A percentile compares a stretch with the other conserved stretches of the same genome.
phyloP scores from a whole-genome alignment of 2,797 vertebrate genomes.

The Pseudomugil gertrudae region DNA sequence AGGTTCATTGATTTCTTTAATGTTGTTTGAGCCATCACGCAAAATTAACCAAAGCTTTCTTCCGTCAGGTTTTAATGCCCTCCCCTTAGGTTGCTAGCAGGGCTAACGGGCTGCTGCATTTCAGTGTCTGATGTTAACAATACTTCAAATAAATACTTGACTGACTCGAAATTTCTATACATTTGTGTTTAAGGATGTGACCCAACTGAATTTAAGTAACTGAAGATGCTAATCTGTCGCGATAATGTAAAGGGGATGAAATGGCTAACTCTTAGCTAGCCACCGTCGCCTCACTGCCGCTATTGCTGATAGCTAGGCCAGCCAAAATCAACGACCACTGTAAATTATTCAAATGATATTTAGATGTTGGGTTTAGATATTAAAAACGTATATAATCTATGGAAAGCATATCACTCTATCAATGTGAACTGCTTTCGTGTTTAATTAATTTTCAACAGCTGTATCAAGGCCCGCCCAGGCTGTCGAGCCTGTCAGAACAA shows the following conservation, averaged over 20 bases:
- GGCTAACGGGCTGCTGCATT: conserved; percentile 38
- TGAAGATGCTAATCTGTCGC: conserved; percentile 9
- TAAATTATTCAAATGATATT: conserved; percentile 28
- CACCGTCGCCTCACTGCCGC: conserved; percentile 32
- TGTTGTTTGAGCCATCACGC: conserved; percentile 16
- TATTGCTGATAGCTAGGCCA: conserved; percentile 66
- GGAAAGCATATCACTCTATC: fast-evolving
- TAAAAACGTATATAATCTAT: neutral
- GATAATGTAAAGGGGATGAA: conserved; percentile 22
- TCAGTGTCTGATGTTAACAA: neutral
- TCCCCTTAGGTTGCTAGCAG: conserved; percentile 57
- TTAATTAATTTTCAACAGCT: conserved; percentile 43
- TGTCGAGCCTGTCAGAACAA: conserved; percentile 74
- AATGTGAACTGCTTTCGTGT: neutral
- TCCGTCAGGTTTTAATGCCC: conserved; percentile 64
- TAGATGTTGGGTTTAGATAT: conserved; percentile 1
- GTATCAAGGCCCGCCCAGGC: conserved; percentile 55
- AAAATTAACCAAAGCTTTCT: conserved; percentile 36
- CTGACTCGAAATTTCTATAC: fast-evolving
- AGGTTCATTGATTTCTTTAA: neutral
- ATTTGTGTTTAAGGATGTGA: neutral
- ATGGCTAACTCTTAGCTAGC: conserved; percentile 27
- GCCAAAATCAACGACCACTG: conserved; percentile 32
- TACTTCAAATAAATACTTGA: neutral
- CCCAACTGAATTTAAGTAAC: neutral